These are phyloP conservation scores for Porites lobata DNA, from an alignment of 92 coral and sea anemone genomes.

Conservation along the genomic window DNA sequence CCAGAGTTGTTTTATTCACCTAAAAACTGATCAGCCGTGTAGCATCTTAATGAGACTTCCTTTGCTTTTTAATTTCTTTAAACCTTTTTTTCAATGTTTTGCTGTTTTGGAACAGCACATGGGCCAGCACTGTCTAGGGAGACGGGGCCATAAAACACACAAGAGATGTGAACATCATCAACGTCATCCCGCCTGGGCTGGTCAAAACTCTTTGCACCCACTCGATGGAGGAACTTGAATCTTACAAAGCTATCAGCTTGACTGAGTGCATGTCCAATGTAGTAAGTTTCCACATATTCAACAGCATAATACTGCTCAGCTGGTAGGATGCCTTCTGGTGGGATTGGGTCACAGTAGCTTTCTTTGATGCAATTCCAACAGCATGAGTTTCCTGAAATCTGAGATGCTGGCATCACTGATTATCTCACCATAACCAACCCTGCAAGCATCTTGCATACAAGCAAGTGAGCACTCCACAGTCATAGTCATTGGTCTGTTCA, in stretches of 20 bases:
- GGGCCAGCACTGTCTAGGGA: too few relatives aligned
- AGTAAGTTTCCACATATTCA: slow-evolving; percentile 54
- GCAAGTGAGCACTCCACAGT: slow-evolving; percentile 59
- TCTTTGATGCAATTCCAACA: slow-evolving; percentile 29
- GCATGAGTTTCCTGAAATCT: slow-evolving; percentile 47
- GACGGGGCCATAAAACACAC: slow-evolving; percentile 29
- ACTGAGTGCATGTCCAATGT: slow-evolving; percentile 64
- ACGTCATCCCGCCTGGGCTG: slow-evolving; percentile 53
- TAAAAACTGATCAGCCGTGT: too few relatives aligned
- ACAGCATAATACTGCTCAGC: slow-evolving; percentile 70
- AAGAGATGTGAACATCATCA: slow-evolving; percentile 46
- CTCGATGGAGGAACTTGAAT: slow-evolving; percentile 62
- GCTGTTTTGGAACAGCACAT: too few relatives aligned
- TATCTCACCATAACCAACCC: slow-evolving; percentile 46
- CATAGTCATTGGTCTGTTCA: slow-evolving; percentile 44
- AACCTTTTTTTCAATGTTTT: too few relatives aligned
- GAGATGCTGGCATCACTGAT: slow-evolving; percentile 39
- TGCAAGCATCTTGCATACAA: slow-evolving; percentile 67
- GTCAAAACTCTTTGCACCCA: too few relatives aligned
- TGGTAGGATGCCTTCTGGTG: slow-evolving; percentile 17
- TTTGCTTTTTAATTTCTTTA: too few relatives aligned
- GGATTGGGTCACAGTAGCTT: slow-evolving; percentile 45
- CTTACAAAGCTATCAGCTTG: slow-evolving; percentile 4
- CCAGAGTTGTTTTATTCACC: too few relatives aligned
- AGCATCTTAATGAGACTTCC: too few relatives aligned